Evolutionary conservation across 2,888 invertebrate genomes (phyloP), one percentile per base, ranked within the genome.

Genomic region (Eucera pruinosa): DNA sequence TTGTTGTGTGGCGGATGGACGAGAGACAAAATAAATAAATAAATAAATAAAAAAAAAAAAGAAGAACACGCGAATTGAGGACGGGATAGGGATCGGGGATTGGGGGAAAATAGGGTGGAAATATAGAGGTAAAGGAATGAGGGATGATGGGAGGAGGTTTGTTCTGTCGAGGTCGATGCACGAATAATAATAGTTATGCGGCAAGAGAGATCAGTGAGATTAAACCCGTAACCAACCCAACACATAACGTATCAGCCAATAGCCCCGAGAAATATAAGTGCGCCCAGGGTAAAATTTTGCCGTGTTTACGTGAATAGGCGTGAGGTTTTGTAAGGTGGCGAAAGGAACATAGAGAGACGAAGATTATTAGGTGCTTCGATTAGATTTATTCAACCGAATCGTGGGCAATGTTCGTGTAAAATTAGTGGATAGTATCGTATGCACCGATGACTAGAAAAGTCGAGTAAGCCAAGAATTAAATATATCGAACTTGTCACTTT

Each of bases 221-320:
- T 86, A 85, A 81, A 89, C 89, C 92, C 92, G 87, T 87, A 92
- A 92, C 92, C 92, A 92, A 86, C 89, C 91, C 91, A 91, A 91
- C 91, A 91, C 90, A 91, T 82, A 89, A 89, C 85, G 87, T 86
- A 85, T 86, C 88, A 91, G 86, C 90, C 90, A 91, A 90, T 90
- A 91, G 90, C 89, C 87, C 89, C 86, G 82, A 83, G 73, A 84
- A 81, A 86, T n/a, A n/a, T 84, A 85, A 80, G 83, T 86, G 84
- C 84, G 85, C 88, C 89, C 89, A 89, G 80, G 83, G 86, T 86
- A 80, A 81, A 86, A 85, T 86, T 88, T 89, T 87, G 87, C 89
- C 88, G 75, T 79, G 84, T 76, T 55, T 76, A 71, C 64, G 72
- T 68, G 84, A 84, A 73, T 67, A 83, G 85, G 85, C 82, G 74